These are phyloP conservation scores for Melikaiella ostensackeni DNA, from an alignment of 2,888 invertebrate genomes.

Conservation along the genomic window DNA sequence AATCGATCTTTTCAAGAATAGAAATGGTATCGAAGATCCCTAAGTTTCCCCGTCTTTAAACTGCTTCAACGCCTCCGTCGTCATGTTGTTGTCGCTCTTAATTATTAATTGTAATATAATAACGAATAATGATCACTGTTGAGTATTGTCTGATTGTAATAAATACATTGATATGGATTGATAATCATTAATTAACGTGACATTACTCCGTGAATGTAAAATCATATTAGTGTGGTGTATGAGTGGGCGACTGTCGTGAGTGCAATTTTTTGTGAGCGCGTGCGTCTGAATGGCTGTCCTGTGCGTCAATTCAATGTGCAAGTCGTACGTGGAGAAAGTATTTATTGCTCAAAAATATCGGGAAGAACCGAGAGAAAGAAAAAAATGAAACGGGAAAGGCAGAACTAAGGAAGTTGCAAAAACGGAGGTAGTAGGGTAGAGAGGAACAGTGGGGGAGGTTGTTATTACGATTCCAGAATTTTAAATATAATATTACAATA, in stretches of 20 bases:
- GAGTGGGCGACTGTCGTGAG: conserved; percentile 37
- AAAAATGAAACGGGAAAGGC: conserved; percentile 47
- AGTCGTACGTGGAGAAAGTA: conserved; percentile 76
- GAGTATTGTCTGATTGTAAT: conserved; percentile 78
- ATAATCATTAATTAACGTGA: conserved; percentile 77
- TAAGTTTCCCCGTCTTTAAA: conserved; percentile 50
- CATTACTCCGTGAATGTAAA: conserved; percentile 68
- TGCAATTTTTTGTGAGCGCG: conserved; percentile 47
- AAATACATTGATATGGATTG: conserved; percentile 77
- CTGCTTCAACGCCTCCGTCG: conserved; percentile 77
- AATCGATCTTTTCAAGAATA: too few species aligned
- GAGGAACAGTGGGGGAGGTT: conserved; percentile 52
- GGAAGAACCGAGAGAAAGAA: conserved; percentile 60
- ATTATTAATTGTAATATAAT: conserved; percentile 76
- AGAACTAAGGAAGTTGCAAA: conserved; percentile 51
- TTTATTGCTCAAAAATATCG: conserved; percentile 76
- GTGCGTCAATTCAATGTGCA: conserved; percentile 77
- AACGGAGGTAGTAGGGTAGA: conserved; percentile 56
- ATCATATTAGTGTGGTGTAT: conserved; percentile 67
- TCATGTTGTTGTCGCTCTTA: conserved; percentile 77
- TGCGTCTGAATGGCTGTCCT: conserved; percentile 63
- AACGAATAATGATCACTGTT: conserved; percentile 76
- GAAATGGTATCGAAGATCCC: too few species aligned
- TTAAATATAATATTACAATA: not conserved
- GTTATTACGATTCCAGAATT: conserved; percentile 6